A percentile compares a stretch with the other conserved stretches of the same genome.
phyloP scores from a whole-genome alignment of 2,113 vertebrate genomes.

The Saguinus imperator region DNA sequence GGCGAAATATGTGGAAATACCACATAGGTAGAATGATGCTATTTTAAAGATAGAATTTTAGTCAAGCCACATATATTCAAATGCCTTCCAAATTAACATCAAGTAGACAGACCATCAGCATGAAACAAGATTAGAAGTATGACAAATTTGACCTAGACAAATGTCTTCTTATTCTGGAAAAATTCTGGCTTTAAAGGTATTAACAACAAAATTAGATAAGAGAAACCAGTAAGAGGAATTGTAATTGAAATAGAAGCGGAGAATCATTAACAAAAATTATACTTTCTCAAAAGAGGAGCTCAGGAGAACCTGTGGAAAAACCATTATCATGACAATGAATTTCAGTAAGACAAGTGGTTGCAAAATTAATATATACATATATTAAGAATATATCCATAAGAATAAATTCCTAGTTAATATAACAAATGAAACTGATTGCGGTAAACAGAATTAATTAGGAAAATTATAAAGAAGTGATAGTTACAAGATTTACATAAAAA shows the following conservation, averaged over 20 bases:
- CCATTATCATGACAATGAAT: not conserved
- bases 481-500: not conserved
- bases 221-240: not conserved
- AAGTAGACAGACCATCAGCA: not conserved
- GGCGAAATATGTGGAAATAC: not conserved
- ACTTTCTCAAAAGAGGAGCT: not conserved
- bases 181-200: not conserved
- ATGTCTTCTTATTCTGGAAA: not conserved
- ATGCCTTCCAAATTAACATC: not conserved
- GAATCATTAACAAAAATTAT: not conserved
- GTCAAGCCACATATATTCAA: not conserved
- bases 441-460: not conserved
- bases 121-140: not conserved
- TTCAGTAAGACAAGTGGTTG: not conserved
- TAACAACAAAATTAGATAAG: not conserved
- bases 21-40: not conserved
- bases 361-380: not conserved
- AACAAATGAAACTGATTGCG: not conserved
- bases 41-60: not conserved
- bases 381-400: too few species aligned
- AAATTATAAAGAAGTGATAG: not conserved
- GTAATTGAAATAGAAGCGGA: not conserved
- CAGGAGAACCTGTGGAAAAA: not conserved
- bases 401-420: not conserved
- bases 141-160: not conserved